Evolutionary conservation across 1,140 invertebrate species (phyloP).

Genomic region (Coenobita brevimanus): DNA sequence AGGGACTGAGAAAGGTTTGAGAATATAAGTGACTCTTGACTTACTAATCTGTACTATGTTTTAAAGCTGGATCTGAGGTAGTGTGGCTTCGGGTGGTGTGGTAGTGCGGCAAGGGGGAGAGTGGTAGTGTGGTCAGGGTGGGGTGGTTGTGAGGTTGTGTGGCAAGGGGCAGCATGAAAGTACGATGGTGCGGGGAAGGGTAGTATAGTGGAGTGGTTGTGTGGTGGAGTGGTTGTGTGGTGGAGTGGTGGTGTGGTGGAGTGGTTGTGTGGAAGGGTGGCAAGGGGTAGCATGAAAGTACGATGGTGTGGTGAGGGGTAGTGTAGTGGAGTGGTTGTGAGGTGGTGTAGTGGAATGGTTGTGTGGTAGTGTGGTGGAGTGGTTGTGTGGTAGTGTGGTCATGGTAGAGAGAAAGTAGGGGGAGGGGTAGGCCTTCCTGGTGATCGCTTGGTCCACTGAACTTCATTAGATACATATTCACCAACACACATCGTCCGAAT

Average conservation of each 20-base stretch:
- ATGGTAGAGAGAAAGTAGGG: not conserved
- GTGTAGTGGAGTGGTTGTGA: too few species aligned
- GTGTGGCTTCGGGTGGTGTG: not conserved
- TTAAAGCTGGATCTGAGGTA: too few species aligned
- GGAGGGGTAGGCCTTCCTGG: not conserved
- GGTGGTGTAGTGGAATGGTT: not conserved
- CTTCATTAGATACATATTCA: conserved; percentile 60
- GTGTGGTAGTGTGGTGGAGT: not conserved
- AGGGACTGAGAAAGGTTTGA: too few species aligned
- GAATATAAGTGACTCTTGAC: too few species aligned
- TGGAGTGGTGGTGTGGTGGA: too few species aligned
- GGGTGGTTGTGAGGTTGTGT: not conserved
- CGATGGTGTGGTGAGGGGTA: too few species aligned
- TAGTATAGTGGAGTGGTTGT: too few species aligned
- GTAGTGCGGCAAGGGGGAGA: not conserved
- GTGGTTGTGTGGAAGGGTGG: too few species aligned
- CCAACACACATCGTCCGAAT: conserved; percentile 31
- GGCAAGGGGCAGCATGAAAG: not conserved
- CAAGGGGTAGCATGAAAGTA: not conserved
- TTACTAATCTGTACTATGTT: too few species aligned
- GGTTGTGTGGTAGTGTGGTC: not conserved
- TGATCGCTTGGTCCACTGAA: conserved; percentile 19
- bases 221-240: too few species aligned
- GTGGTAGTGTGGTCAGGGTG: not conserved
- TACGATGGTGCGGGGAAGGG: too few species aligned